A percentile compares a stretch with the other conserved stretches of the same genome.
phyloP scores from a whole-genome alignment of 2,888 invertebrate genomes.

The Leptinotarsa juncta region DNA sequence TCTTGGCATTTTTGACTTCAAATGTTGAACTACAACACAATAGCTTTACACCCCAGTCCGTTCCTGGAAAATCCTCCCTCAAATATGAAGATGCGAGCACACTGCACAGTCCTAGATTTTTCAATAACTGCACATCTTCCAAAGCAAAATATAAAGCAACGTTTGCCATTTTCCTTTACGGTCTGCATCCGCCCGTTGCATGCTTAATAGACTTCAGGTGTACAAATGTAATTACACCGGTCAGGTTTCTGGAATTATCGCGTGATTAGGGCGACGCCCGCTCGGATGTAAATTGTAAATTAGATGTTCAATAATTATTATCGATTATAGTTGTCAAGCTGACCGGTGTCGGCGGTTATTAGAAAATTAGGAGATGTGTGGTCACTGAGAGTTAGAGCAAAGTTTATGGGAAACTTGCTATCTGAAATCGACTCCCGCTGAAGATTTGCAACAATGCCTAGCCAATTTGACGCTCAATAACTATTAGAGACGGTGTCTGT shows the following conservation, averaged over 20 bases:
- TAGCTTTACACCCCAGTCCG: background rate
- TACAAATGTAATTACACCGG: constrained; percentile 58
- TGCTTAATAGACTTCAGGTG: constrained; percentile 58
- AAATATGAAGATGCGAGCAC: constrained; percentile 12
- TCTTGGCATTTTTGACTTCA: background rate
- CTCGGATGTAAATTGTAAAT: constrained; percentile 54
- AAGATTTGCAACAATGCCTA: too few relatives aligned
- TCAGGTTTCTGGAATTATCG: constrained; percentile 56
- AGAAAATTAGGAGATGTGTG: background rate
- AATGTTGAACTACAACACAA: background rate
- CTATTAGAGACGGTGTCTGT: too few relatives aligned
- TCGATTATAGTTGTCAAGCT: constrained; percentile 48
- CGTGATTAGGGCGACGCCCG: constrained; percentile 52
- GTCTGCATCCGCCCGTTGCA: constrained; percentile 33
- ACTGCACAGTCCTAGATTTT: constrained; percentile 33
- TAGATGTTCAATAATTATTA: constrained; percentile 56
- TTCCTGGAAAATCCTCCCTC: background rate
- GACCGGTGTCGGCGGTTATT: constrained; percentile 29
- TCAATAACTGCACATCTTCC: constrained; percentile 49
- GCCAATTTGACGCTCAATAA: too few relatives aligned
- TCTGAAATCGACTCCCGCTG: too few relatives aligned
- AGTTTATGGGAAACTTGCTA: too few relatives aligned
- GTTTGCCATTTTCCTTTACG: constrained; percentile 35
- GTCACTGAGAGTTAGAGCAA: background rate
- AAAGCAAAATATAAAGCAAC: constrained; percentile 49